Base-by-base conservation (phyloP, 2,797 vertebrate genomes). In the Nothura maculosa region DNA sequence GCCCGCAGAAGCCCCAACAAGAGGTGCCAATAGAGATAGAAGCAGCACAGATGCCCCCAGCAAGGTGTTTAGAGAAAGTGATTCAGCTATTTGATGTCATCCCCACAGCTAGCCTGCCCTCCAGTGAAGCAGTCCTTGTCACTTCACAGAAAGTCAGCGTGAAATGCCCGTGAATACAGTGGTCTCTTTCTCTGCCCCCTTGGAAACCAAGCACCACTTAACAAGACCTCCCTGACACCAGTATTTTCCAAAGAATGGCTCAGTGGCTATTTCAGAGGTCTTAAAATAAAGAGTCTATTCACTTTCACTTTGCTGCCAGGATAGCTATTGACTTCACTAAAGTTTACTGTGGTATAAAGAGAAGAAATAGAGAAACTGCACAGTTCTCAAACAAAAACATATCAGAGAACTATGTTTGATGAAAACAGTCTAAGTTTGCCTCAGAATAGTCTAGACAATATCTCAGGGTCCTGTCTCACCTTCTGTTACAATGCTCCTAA, bases 201-300 rank as follows among this genome's bases (percentile, higher is more conserved):
- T 90, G 79, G 86, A 93, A 94, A 89, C 55, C 22, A 30, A 84
- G 18, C 1, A 8, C 30, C 43, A 73, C 43, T 78, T 81, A 87
- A 87, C 25, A 58, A 91, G 80, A 70, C 40, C 68, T 76, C 47
- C 34, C 54, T 50, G 82, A 76, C 45, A 81, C 36, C n/a, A 54
- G 32, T 55, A 20, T 90, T 95, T 95, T 94, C 81, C n/a, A 9
- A 93, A 86, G 43, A 68, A 78, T 61, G 74, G 27, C 73, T 81
- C 62, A 40, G 77, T 76, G 70, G 52, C 43, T 84, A 28, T 94
- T 93, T 92, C 64, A 77, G 42, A 86, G 34, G 34, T 72, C 77
- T 90, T 81, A 85, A 90, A 94, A 89, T 61, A 92, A 55, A 66
- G 42, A 90, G 14, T 48, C 43, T 85, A 70, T 79, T 94, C 67